phyloP scores from a whole-genome alignment of 64 coral and sea anemone species.

The Porites australiensis region DNA sequence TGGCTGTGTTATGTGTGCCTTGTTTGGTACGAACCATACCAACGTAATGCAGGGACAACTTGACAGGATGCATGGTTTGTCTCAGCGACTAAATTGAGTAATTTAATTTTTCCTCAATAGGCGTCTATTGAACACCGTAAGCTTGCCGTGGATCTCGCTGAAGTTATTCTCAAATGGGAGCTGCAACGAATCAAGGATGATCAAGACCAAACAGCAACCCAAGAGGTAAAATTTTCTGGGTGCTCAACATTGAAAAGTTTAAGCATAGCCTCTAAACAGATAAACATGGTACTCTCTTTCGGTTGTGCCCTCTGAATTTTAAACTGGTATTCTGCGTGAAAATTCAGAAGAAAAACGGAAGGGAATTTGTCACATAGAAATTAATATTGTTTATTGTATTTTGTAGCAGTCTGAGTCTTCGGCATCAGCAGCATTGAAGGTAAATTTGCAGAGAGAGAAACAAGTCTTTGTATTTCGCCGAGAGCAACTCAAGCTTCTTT shows the following conservation, averaged over 20 bases:
- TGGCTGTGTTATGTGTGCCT: too few relatives aligned
- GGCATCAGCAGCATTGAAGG: neutral
- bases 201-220: conserved; percentile 61
- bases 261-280: too few relatives aligned
- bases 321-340: too few relatives aligned
- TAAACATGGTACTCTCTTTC: too few relatives aligned
- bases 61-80: neutral
- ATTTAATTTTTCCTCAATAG: conserved; percentile 45
- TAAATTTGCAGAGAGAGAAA: neutral
- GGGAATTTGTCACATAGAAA: too few relatives aligned
- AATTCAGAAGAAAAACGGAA: too few relatives aligned
- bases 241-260: too few relatives aligned
- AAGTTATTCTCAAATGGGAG: conserved; percentile 99
- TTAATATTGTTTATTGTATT: neutral
- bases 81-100: neutral
- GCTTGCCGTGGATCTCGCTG: conserved; percentile 96
- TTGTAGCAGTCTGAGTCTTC: neutral
- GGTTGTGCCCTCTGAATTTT: too few relatives aligned
- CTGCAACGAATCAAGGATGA: conserved; percentile 94
- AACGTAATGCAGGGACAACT: too few relatives aligned
- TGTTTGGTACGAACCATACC: too few relatives aligned
- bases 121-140: conserved; percentile 97
- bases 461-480: too few relatives aligned
- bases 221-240: conserved; percentile 14
- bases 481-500: too few relatives aligned